Base-by-base conservation (phyloP, 2,113 vertebrate genomes). In the Eulemur macaco region DNA sequence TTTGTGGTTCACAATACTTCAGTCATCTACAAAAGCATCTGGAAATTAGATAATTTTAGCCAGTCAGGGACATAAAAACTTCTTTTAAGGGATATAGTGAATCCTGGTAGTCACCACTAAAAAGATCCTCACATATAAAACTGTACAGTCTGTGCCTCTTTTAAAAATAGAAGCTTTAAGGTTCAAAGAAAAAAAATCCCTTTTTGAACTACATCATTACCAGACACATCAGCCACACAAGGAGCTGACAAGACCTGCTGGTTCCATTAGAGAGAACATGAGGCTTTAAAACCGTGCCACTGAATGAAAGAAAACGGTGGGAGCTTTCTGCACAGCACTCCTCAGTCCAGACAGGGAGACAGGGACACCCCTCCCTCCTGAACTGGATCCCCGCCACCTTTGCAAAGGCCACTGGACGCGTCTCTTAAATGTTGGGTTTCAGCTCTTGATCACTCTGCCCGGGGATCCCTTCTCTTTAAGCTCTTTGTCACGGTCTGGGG, bases 151-250 rank as follows among this genome's bases (percentile, higher is more conserved):
- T 96, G 82, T 94, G 91, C 86, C 69, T 95, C 86, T 94, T 92
- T 96, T 68, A 95, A 97, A 95, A 94, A 97, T 52, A 96, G 86
- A 96, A 94, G 7, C 91, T 97, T 89, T 92, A 95, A 89, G 87
- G 31, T 94, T 96, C 66, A 90, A 95, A 96, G 54, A 29, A 89
- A 69, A 91, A 83, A 74, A 82, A 69, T 20, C 31, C 52, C 39
- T 91, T 82, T 52, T 56, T 31, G 3, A 85, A 90, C 54, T 74
- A 39, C 34, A 81, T 86, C 76, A 82, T 58, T 60, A 86, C 58
- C 69, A 95, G 84, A 92, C 56, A 91, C 63, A 97, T 73, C 31
- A 96, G 64, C 47, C 68, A 91, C 58, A 85, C n/a, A n/a, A 52
- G 82, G 47, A 86, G 45, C 77, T 77, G 64, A 95, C 11, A 93